Percentiles rank a stretch among this genome's conserved stretches.
Evolutionary conservation across 2,797 vertebrate species (phyloP).

Genomic region (Huso huso): DNA sequence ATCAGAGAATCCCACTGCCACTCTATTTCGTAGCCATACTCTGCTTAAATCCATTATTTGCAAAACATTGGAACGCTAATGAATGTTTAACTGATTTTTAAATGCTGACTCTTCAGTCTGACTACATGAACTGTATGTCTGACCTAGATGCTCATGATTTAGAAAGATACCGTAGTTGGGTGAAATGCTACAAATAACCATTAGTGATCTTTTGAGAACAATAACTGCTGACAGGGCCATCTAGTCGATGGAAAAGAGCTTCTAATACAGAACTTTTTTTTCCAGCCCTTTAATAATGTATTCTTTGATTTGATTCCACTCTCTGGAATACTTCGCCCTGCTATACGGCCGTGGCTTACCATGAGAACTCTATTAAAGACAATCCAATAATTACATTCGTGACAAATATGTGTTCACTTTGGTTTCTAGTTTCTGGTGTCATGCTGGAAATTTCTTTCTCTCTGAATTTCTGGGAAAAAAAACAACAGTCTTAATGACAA

Average conservation of each 20-base stretch:
- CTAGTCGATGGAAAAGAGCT: neutral
- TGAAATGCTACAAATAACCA: neutral
- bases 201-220: neutral
- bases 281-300: neutral
- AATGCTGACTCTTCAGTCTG: no score
- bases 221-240: neutral
- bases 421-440: constrained; percentile 26
- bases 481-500: constrained; percentile 36
- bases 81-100: no score
- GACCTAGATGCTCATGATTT: neutral
- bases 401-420: constrained; percentile 35
- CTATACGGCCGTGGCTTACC: no score
- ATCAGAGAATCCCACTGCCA: no score
- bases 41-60: no score
- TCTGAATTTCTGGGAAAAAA: constrained; percentile 38
- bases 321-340: no score
- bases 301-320: neutral
- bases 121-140: no score
- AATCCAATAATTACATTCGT: neutral
- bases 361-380: no score
- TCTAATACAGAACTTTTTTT: neutral
- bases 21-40: no score
- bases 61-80: no score
- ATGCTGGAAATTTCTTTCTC: constrained; percentile 28
- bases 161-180: neutral